Conservation (phyloP, 2,113 vertebrate species). For the Pangasianodon hypophthalmus region DNA sequence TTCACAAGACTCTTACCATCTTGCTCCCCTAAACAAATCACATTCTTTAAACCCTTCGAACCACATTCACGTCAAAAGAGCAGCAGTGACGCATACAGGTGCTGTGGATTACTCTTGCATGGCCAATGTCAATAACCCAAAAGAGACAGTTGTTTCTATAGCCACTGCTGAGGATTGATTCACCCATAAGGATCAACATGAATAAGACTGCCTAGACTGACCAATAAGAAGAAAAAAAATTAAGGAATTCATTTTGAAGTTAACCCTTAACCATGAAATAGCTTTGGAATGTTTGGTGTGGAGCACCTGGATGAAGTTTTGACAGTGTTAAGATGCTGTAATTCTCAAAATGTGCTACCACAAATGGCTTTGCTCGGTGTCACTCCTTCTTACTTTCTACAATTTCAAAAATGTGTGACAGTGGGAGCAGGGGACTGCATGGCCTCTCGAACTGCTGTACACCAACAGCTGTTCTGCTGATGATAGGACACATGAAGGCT, state of each 20-base stretch:
- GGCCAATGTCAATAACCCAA: conserved; percentile 53
- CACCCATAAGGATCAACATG: conserved; percentile 24
- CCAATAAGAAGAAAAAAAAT: conserved; percentile 15
- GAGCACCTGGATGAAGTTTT: background rate
- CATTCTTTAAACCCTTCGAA: conserved; percentile 40
- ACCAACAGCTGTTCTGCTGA: conserved; percentile 64
- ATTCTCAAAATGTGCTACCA: background rate
- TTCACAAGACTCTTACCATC: conserved; percentile 23
- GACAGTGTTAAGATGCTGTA: conserved; percentile 6
- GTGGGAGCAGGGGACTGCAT: background rate
- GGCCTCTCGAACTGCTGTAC: conserved; percentile 52
- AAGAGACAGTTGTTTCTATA: conserved; percentile 50
- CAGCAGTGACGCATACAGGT: conserved; percentile 50
- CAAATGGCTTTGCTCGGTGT: conserved; percentile 33
- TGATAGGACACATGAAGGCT: conserved; percentile 60
- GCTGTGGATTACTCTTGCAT: conserved; percentile 14
- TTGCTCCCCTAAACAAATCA: conserved; percentile 37
- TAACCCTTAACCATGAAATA: conserved; percentile 3
- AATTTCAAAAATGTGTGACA: conserved; percentile 48
- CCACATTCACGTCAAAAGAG: conserved; percentile 54
- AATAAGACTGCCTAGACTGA: conserved; percentile 36
- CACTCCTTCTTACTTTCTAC: conserved; percentile 22
- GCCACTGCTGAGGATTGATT: conserved; percentile 43
- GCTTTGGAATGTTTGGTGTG: conserved; percentile 9
- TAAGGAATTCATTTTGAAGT: conserved; percentile 33